Evolutionary conservation across 2,113 vertebrate species (phyloP), one percentile per base, ranked within the genome.

Genomic region (Melierax canorus): DNA sequence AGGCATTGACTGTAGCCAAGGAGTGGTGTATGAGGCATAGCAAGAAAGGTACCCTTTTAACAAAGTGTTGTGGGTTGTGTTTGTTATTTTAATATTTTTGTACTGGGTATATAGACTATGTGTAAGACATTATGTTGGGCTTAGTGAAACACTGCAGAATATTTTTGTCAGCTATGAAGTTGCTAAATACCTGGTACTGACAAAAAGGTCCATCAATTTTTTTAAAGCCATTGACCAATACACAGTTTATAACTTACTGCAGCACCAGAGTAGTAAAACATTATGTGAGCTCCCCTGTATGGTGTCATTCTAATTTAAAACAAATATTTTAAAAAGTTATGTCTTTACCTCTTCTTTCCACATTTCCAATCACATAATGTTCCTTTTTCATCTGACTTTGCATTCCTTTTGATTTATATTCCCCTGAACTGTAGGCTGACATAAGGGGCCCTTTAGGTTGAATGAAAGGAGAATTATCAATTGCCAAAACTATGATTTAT

Each of bases 381-480:
- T 95, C 50, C 81, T 95, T 96, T 96, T 96, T 96, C 89, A 88
- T 91, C 71, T 91, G 76, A 85, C 53, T 83, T 91, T 84, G 73
- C 74, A 83, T 94, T 95, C 66, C 43, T 67, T 90, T 93, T 92
- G 91, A 96, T 96, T 96, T 96, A 96, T 96, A 71, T 60, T 78
- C 53, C 66, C 86, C 80, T 83, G 74, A 95, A 69, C 79, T 55
- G 69, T 38, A 91, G 10, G 58, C 53, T 81, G 73, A 91, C 91
- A 95, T 89, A 97, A 94, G 63, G 83, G 34, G 23, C 86, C 79
- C 80, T 95, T 96, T 89, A 96, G 66, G 21, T 34, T 94, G 80
- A 89, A 91, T 96, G 88, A 96, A 97, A 92, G 45, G 80, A 95
- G 90, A 93, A 87, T 95, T 97, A 96, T 89, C 86, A 85, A 92